Conservation (phyloP, 2,888 invertebrate species). For the Linnaemya tessellans region DNA sequence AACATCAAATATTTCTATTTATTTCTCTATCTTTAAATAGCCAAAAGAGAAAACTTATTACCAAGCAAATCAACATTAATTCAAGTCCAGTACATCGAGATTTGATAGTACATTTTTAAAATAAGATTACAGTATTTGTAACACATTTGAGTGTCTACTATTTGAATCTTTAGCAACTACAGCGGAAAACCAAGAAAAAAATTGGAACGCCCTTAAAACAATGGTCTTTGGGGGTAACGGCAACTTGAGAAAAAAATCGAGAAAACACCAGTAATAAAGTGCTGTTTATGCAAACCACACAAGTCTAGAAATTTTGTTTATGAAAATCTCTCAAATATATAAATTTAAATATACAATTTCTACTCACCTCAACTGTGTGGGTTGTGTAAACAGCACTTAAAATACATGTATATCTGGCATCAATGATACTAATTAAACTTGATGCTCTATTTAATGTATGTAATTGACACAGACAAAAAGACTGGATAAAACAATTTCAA, state of each 20-base stretch:
- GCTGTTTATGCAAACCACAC: too few species aligned
- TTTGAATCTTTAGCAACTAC: constrained; percentile 32
- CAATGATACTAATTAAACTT: constrained; percentile 75
- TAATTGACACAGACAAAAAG: constrained; percentile 45
- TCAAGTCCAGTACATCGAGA: constrained; percentile 19
- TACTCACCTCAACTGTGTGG: too few species aligned
- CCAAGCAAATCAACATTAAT: background rate
- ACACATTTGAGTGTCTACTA: constrained; percentile 32
- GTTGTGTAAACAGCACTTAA: background rate
- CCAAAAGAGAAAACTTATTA: too few species aligned
- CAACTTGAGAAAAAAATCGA: constrained; percentile 2
- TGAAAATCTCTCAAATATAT: too few species aligned
- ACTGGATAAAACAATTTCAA: background rate
- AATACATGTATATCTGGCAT: constrained; percentile 11
- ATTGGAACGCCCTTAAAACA: constrained; percentile 52
- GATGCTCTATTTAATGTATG: constrained; percentile 76
- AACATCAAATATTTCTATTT: too few species aligned
- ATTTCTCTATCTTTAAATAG: too few species aligned
- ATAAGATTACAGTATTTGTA: constrained; percentile 41
- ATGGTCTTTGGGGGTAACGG: constrained; percentile 15
- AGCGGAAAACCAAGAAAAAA: constrained; percentile 28
- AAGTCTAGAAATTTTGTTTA: too few species aligned
- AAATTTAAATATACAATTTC: too few species aligned
- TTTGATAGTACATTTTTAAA: constrained; percentile 12
- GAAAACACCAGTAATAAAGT: background rate